Percentiles rank a stretch among this genome's conserved stretches.
phyloP scores from a whole-genome alignment of 1,140 invertebrate species.

The Zaprionus taronus region DNA sequence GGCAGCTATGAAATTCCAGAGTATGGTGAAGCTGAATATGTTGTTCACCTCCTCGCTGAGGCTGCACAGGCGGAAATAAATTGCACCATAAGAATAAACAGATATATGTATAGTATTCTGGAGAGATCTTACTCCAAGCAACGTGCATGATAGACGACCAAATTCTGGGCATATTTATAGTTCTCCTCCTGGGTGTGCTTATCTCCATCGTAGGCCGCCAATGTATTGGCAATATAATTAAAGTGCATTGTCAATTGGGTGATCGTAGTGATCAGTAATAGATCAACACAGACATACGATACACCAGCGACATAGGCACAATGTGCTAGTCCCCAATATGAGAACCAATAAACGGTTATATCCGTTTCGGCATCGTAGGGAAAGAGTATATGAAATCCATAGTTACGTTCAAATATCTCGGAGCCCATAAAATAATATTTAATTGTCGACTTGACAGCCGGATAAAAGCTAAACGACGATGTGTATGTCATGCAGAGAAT shows the following conservation, averaged over 20 bases:
- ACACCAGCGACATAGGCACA: conserved; percentile 74
- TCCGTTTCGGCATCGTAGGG: conserved; percentile 68
- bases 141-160: conserved; percentile 59
- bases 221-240: conserved; percentile 58
- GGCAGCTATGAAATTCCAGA: conserved; percentile 74
- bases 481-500: conserved; percentile 73
- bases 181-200: conserved; percentile 60
- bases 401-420: conserved; percentile 73
- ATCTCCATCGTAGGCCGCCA: conserved; percentile 56
- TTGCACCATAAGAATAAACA: background rate
- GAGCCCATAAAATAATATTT: conserved; percentile 66
- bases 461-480: conserved; percentile 74
- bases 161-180: conserved; percentile 52
- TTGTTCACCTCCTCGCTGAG: conserved; percentile 72
- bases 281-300: conserved; percentile 72
- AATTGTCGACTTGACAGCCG: conserved; percentile 66
- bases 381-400: conserved; percentile 65
- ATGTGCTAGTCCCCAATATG: conserved; percentile 71
- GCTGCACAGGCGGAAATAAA: conserved; percentile 18
- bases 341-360: conserved; percentile 67
- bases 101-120: background rate
- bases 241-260: conserved; percentile 78
- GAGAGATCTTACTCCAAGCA: conserved; percentile 50
- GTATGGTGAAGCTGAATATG: conserved; percentile 69
- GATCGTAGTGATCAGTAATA: conserved; percentile 64